Base-by-base conservation (phyloP, 2,113 vertebrate genomes). In the Riparia riparia region DNA sequence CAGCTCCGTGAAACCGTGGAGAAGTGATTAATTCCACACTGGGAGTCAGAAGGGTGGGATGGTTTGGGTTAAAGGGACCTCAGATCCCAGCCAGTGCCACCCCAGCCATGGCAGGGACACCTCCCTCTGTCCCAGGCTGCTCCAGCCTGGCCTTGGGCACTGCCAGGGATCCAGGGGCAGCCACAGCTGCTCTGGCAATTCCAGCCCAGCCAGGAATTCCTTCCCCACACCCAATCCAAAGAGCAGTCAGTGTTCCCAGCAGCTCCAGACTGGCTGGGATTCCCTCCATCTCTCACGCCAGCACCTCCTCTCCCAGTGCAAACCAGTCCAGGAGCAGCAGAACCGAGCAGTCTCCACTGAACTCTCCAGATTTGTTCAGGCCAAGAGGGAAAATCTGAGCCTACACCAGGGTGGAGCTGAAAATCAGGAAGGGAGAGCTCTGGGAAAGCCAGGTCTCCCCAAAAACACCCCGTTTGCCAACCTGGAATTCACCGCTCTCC, bases 341-440 rank as follows among this genome's bases (percentile, higher is more conserved):
- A 37, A 12, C 1, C 0, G 6, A 6, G 13, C 41, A 4, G 6
- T 2, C 25, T 18, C 34, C 2, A 0, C 3, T 18, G 37, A 34
- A 8, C 28, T 1, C 17, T 2, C 0, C 4, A 49, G 53, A 21
- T 26, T 14, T 22, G 3, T 19, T 41, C 68, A 83, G 42, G 34
- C 32, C 34, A 28, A 5, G 49, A 25, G 22, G 15, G 63, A 49
- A 56, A 77, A 53, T 5, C 19, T 25, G 49, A 68, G 9, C 34
- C 18, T 19, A 1, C 18, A 5, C 14, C 63, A 20, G 4, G 34
- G 16, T 8, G 10, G 68, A 44, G 56, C 50, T 50, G 71, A 5
- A 39, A 54, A 47, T 14, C 34, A 78, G 51, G 9, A 21, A 18
- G 3, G 6, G 47, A 25, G 20, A 71, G 19, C n/a, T 71, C 47